Evolutionary conservation across 2,113 vertebrate species (phyloP).

Genomic region (Gopherus flavomarginatus): DNA sequence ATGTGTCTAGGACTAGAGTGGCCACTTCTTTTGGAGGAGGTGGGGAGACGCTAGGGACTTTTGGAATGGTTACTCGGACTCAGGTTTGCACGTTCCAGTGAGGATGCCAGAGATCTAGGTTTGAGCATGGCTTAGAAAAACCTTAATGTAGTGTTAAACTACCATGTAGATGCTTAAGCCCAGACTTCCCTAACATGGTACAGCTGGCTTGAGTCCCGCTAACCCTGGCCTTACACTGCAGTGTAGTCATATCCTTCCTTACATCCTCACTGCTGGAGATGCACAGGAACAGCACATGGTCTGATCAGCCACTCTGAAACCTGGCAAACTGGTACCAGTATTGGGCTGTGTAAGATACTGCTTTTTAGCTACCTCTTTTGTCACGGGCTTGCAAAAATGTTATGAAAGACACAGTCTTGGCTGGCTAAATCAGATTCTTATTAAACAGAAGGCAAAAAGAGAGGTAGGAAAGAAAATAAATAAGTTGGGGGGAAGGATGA

Average conservation of each 20-base stretch:
- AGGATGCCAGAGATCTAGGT: too few species aligned
- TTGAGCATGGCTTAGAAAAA: too few species aligned
- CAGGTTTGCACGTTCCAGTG: too few species aligned
- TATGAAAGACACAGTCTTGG: neutral
- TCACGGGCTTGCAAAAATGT: neutral
- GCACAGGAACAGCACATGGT: neutral
- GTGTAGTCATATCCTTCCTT: neutral
- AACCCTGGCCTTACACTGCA: neutral
- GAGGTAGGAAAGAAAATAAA: neutral
- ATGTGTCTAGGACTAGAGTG: neutral
- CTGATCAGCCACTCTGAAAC: neutral
- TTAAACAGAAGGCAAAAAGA: neutral
- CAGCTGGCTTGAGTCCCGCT: neutral
- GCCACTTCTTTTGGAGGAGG: too few species aligned
- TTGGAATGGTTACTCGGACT: too few species aligned
- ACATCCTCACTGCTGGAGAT: neutral
- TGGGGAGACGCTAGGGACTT: too few species aligned
- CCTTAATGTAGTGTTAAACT: too few species aligned
- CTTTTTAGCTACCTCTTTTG: neutral
- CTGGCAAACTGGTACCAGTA: neutral
- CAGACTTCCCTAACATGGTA: too few species aligned
- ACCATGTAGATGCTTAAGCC: too few species aligned
- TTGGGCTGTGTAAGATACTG: neutral
- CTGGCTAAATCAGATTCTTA: neutral
- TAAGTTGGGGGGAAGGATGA: neutral